Evolutionary conservation across 2,113 vertebrate genomes (phyloP).

Genomic region (Corynorhinus townsendii): DNA sequence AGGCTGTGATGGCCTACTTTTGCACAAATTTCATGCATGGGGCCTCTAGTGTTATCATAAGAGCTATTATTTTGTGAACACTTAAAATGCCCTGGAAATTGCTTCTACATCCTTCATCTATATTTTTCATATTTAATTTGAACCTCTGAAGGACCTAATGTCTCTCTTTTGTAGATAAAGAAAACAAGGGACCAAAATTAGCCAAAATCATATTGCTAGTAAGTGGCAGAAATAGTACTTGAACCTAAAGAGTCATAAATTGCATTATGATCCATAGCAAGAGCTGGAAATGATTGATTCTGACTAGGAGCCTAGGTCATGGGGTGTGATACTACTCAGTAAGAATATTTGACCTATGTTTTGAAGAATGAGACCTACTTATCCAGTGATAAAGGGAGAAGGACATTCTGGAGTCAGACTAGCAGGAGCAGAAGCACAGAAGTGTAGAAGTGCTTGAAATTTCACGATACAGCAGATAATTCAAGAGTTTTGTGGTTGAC

Average conservation of each 20-base stretch:
- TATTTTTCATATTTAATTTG: not conserved
- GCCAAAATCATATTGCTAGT: not conserved
- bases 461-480: not conserved
- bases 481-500: not conserved
- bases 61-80: not conserved
- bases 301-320: rapidly evolving
- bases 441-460: not conserved
- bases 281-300: not conserved
- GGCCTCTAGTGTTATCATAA: not conserved
- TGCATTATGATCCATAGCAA: not conserved
- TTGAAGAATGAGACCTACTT: not conserved
- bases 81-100: not conserved
- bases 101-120: not conserved
- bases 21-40: no score
- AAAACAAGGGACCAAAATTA: not conserved
- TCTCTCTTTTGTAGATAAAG: not conserved
- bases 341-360: not conserved
- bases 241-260: not conserved
- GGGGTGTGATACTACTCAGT: no score
- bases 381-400: not conserved
- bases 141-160: not conserved
- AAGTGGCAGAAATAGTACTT: not conserved
- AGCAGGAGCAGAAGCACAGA: not conserved
- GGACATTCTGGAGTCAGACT: not conserved
- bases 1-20: no score